Percentiles rank a stretch among this genome's conserved stretches.
These are phyloP conservation scores for Rachycentron canadum DNA, from an alignment of 2,797 vertebrate genomes.

Conservation along the genomic window DNA sequence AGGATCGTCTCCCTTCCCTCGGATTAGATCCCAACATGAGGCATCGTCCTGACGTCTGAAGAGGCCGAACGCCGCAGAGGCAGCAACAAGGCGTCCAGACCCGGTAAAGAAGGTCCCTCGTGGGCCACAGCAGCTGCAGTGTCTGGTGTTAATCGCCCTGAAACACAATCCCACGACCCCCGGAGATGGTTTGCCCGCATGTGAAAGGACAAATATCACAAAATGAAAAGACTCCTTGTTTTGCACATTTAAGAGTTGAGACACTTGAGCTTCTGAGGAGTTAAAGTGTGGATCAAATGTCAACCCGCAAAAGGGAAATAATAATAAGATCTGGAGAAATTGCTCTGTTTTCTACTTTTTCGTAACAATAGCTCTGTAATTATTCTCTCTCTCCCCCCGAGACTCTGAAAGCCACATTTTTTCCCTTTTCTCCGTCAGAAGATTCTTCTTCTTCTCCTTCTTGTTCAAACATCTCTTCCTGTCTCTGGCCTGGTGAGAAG, in stretches of 20 bases:
- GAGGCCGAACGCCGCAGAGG: not conserved
- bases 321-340: not conserved
- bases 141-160: not conserved
- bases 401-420: not conserved
- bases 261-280: not conserved
- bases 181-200: not conserved
- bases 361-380: not conserved
- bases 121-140: not conserved
- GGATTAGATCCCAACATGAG: no score
- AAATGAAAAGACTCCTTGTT: not conserved
- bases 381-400: not conserved
- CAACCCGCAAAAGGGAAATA: not conserved
- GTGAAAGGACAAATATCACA: not conserved
- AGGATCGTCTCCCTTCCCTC: no score
- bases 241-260: not conserved
- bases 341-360: not conserved
- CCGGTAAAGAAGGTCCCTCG: not conserved
- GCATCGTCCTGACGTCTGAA: no score
- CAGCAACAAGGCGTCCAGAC: not conserved
- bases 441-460: not conserved
- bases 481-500: not conserved
- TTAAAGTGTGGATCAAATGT: not conserved
- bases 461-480: not conserved
- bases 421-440: not conserved
- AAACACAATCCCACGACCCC: not conserved